Percentiles rank a stretch among this genome's conserved stretches.
Evolutionary conservation across 2,888 invertebrate species (phyloP).

Genomic region (Rugalucina vietnamica): DNA sequence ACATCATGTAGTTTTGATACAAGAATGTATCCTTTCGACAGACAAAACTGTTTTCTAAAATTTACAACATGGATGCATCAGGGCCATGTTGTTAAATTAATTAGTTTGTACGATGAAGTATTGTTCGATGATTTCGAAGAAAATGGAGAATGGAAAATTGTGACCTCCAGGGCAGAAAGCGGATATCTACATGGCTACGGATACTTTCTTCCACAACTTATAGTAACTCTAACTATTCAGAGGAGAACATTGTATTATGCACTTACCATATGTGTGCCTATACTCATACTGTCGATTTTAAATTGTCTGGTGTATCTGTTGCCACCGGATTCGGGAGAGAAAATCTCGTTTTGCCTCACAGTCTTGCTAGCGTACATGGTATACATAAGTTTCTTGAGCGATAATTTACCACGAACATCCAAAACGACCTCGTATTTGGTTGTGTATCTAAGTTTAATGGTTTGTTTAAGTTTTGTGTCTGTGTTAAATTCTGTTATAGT

Average conservation of each 20-base stretch:
- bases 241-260: neutral
- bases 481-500: neutral
- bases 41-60: neutral
- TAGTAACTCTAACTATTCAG: neutral
- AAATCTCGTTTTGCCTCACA: neutral
- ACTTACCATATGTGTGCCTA: neutral
- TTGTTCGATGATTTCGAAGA: neutral
- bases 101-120: neutral
- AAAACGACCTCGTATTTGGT: neutral
- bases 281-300: neutral
- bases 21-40: neutral
- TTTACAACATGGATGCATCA: neutral
- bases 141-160: neutral
- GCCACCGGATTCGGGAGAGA: neutral
- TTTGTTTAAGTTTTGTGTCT: neutral
- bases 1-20: neutral
- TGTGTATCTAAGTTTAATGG: neutral
- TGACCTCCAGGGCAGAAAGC: neutral
- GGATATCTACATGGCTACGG: neutral
- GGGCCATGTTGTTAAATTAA: neutral
- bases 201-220: neutral
- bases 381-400: neutral
- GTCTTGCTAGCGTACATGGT: neutral
- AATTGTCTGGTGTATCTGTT: neutral
- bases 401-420: neutral